Conservation (phyloP, 2,888 invertebrate genomes). For the Cistogaster globosa region DNA sequence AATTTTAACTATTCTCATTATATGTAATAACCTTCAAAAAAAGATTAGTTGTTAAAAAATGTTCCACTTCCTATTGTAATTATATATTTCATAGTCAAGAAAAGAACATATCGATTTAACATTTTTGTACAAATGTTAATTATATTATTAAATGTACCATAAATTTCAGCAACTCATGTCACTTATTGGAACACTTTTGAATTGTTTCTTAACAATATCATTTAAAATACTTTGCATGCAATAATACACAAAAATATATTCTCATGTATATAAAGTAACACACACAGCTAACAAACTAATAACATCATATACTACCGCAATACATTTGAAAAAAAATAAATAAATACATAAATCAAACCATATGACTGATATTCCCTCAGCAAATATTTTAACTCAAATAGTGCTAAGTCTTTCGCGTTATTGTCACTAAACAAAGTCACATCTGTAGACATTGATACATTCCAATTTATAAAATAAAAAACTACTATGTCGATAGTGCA, state of each 20-base stretch:
- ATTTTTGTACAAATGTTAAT: neutral
- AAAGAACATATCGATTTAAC: too few relatives aligned
- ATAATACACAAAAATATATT: neutral
- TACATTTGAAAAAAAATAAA: constrained; percentile 31
- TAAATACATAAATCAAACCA: constrained; percentile 40
- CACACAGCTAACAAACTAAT: constrained; percentile 6
- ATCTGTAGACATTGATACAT: neutral
- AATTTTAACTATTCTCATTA: too few relatives aligned
- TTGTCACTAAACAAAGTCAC: constrained; percentile 36
- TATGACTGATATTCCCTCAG: constrained; percentile 38
- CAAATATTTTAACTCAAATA: constrained; percentile 38
- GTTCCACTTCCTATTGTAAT: too few relatives aligned
- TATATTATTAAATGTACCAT: neutral
- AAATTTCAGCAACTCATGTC: neutral
- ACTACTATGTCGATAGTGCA: neutral
- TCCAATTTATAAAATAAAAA: neutral
- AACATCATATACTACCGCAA: constrained; percentile 16
- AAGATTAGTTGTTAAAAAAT: too few relatives aligned
- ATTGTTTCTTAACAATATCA: constrained; percentile 7
- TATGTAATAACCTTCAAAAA: too few relatives aligned
- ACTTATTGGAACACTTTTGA: neutral
- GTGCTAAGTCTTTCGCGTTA: constrained; percentile 48
- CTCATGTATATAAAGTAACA: neutral
- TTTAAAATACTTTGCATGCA: neutral
- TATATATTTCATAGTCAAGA: too few relatives aligned